Base-by-base conservation (phyloP, 2,797 vertebrate genomes). In the Pseudotriccus pelzelni region DNA sequence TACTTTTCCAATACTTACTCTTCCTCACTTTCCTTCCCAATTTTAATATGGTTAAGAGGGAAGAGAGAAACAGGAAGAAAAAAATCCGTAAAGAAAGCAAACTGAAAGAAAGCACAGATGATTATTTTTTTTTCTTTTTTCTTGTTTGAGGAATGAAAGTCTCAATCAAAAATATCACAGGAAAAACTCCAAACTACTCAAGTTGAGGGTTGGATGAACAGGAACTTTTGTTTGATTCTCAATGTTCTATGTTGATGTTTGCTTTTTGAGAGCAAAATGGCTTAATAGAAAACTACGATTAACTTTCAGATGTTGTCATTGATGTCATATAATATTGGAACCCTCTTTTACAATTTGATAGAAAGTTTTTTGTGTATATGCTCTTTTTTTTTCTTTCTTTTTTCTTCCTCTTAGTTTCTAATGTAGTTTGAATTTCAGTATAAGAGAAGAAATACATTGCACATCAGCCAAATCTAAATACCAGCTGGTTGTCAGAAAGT, bases 131-230 rank as follows among this genome's bases (percentile, higher is more conserved):
- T 3, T 1, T 37, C 66, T 52, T 69, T 49, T 5, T 69, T 49
- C 3, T 1, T 5, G 20, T 62, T 76, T 53, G 4, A 83, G 7
- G 4, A 55, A 3, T 19, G 43, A 94, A 90, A 80, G 24, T 39
- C 5, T 55, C 27, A 34, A 69, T 64, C 64, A 59, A 88, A 89
- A 83, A 50, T 25, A 34, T 37, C 10, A 41, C 5, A 46, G 28
- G 5, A 59, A 80, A 70, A 7, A 0, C 3, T 15, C 11, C 1
- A 56, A 60, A 5, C 3, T 69, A 21, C 24, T 44, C n/a, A 72
- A 37, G 8, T 8, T 30, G 7, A 78, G 72, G 10, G 4, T 21
- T 53, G 3, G 17, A 44, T n/a, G 23, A 56, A 55, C 12, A 41
- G 3, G 7, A 87, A 27, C 4, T 62, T 82, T 84, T 81, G 4